Percentiles rank a stretch among this genome's conserved stretches.
Conservation (phyloP, 2,113 vertebrate genomes). For the Ceyx melanurus region DNA sequence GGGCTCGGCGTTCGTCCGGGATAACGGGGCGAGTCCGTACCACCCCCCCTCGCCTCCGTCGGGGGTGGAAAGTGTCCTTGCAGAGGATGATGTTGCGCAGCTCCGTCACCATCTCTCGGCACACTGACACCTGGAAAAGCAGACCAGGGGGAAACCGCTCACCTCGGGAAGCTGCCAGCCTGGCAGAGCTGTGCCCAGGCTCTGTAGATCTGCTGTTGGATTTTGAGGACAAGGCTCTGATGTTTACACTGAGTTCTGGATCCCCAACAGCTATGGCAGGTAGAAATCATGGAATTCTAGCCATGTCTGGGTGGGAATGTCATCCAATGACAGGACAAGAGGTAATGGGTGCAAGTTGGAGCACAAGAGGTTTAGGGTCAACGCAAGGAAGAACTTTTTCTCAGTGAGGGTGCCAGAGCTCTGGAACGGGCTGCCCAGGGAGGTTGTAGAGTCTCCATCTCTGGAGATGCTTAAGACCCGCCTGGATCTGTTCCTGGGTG, state of each 20-base stretch:
- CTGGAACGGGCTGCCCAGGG: too few relatives aligned
- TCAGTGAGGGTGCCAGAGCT: too few relatives aligned
- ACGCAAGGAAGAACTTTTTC: too few relatives aligned
- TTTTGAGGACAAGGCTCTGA: background rate
- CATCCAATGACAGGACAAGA: too few relatives aligned
- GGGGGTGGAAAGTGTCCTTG: slow-evolving; percentile 88
- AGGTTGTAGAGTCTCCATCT: too few relatives aligned
- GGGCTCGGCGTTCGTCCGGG: slow-evolving; percentile 83
- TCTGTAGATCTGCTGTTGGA: background rate
- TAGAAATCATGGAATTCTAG: background rate
- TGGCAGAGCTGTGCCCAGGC: background rate
- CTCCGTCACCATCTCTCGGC: slow-evolving; percentile 95
- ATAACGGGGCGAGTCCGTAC: slow-evolving; percentile 77
- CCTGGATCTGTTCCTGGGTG: too few relatives aligned
- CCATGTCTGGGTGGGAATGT: too few relatives aligned
- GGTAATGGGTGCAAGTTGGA: too few relatives aligned
- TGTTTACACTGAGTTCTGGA: background rate
- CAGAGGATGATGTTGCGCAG: slow-evolving; percentile 93
- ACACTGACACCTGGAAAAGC: slow-evolving; percentile 87
- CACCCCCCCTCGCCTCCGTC: slow-evolving; percentile 76
- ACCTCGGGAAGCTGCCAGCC: background rate
- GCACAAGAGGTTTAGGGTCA: too few relatives aligned
- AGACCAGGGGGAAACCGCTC: slow-evolving; percentile 26
- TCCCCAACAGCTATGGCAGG: background rate
- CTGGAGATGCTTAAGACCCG: too few relatives aligned